Conservation (phyloP, 2,797 vertebrate species). For the Enteromius argenteus region DNA sequence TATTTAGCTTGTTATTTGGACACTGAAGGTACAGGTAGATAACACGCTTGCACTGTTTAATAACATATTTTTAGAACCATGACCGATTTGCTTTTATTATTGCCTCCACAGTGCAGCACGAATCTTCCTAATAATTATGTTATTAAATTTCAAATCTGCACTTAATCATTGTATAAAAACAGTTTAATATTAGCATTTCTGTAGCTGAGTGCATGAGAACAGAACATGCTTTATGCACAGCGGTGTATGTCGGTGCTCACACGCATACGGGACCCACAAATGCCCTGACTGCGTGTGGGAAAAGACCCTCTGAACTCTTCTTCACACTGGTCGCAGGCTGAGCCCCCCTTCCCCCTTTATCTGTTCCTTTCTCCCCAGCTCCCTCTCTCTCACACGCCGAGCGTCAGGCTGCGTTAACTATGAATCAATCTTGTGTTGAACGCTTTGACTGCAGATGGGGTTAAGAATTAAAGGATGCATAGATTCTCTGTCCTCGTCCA, state of each 20-base stretch:
- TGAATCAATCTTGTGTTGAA: slow-evolving; percentile 85
- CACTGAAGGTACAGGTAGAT: background rate
- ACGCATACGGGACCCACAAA: slow-evolving; percentile 32
- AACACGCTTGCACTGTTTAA: background rate
- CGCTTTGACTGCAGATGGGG: slow-evolving; percentile 86
- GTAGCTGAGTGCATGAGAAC: slow-evolving; percentile 5
- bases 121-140: slow-evolving; percentile 11
- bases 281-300: slow-evolving; percentile 74
- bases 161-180: background rate
- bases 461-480: slow-evolving; percentile 78
- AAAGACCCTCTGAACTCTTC: slow-evolving; percentile 75
- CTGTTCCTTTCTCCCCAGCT: slow-evolving; percentile 77
- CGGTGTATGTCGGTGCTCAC: slow-evolving; percentile 27
- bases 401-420: slow-evolving; percentile 86
- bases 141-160: background rate
- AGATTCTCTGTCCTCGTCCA: slow-evolving; percentile 77
- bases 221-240: background rate
- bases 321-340: slow-evolving; percentile 79
- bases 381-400: slow-evolving; percentile 81
- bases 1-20: background rate
- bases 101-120: background rate
- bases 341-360: slow-evolving; percentile 67
- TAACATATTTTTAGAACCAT: background rate
- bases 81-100: background rate
- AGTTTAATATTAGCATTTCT: background rate